phyloP scores from a whole-genome alignment of 37 sponge, comb jelly and placozoan species.

The Mnemiopsis leidyi region DNA sequence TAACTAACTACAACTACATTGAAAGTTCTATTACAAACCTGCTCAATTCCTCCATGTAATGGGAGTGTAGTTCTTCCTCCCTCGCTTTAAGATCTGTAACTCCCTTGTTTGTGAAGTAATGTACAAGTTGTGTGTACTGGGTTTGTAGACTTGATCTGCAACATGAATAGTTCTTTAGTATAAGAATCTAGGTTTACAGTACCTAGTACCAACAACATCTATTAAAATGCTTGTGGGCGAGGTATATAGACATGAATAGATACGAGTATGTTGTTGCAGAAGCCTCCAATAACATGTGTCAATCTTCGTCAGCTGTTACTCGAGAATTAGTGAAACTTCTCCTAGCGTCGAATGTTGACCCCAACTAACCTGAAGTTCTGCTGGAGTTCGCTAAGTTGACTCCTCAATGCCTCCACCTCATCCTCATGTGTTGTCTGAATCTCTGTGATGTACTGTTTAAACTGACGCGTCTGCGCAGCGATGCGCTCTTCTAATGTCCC shows the following conservation, averaged over 20 bases:
- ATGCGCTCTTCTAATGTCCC: conserved; percentile 10
- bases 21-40: too few relatives aligned
- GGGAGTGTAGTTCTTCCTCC: conserved; percentile 29
- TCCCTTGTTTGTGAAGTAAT: conserved; percentile 41
- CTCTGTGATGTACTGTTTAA: conserved; percentile 51
- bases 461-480: not conserved
- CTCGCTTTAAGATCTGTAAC: conserved; percentile 12
- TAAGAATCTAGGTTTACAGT: too few relatives aligned
- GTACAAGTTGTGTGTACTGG: conserved; percentile 3
- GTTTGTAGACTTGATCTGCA: not conserved
- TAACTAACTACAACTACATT: not conserved
- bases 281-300: too few relatives aligned
- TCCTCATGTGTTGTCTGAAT: conserved; percentile 40
- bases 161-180: not conserved
- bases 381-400: conserved; percentile 39
- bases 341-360: too few relatives aligned
- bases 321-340: too few relatives aligned
- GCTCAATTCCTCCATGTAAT: conserved; percentile 36
- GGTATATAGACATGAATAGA: too few relatives aligned
- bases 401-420: conserved; percentile 37
- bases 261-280: too few relatives aligned
- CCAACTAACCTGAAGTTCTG: conserved; percentile 42
- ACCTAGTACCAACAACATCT: too few relatives aligned
- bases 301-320: too few relatives aligned
- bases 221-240: too few relatives aligned